These are phyloP conservation scores for Mustela erminea DNA, from an alignment of 2,797 vertebrate species.

Conservation along the genomic window DNA sequence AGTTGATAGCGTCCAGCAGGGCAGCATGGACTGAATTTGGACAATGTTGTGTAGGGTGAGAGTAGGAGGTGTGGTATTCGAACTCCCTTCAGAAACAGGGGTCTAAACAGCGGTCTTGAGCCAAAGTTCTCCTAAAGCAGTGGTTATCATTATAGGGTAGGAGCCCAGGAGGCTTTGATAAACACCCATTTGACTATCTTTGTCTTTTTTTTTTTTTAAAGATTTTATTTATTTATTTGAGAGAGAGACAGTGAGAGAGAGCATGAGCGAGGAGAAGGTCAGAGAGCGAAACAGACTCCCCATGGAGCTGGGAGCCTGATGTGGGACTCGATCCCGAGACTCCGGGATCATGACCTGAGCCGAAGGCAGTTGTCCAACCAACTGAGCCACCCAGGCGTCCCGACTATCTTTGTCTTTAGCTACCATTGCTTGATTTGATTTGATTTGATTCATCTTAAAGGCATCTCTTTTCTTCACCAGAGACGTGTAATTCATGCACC, in stretches of 20 bases:
- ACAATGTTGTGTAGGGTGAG: neutral
- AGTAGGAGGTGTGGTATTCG: neutral
- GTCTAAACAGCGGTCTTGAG: neutral
- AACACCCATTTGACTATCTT: neutral
- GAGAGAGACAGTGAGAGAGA: too few relatives aligned
- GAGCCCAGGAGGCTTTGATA: neutral
- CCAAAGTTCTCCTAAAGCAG: neutral
- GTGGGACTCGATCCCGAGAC: too few relatives aligned
- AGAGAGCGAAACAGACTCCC: too few relatives aligned
- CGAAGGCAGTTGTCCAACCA: too few relatives aligned
- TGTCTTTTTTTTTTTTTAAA: too few relatives aligned
- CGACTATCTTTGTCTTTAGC: neutral
- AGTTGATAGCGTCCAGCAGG: neutral
- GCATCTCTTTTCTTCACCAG: neutral
- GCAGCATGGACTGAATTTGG: neutral
- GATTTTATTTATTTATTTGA: too few relatives aligned
- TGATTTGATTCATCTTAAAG: slow-evolving; percentile 15
- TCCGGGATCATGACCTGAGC: too few relatives aligned
- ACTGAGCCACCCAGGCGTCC: too few relatives aligned
- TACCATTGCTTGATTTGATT: neutral
- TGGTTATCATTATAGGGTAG: neutral
- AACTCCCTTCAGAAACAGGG: slow-evolving; percentile 1
- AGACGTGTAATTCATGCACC: neutral
- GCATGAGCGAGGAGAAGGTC: too few relatives aligned
- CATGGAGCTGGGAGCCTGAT: too few relatives aligned